Evolutionary conservation across 2,888 invertebrate species (phyloP), one percentile per base, ranked within the genome.

Genomic region (Ophioninae sp.): DNA sequence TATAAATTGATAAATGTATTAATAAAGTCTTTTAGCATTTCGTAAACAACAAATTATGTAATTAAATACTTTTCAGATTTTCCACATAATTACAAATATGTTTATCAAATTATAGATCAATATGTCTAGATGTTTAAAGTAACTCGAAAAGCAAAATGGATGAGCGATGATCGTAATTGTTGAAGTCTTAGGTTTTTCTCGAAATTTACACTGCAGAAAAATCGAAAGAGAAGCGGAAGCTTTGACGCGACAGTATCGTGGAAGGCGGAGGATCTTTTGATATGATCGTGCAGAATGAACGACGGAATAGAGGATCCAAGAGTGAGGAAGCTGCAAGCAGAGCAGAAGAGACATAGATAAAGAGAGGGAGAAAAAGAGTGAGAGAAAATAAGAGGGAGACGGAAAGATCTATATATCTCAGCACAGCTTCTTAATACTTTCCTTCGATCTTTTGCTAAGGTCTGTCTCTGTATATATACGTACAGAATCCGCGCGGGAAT

Each of bases 361-460:
- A 30, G 30, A 30, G 30, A 30, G 30, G 30, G 30, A 30, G 30
- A 30, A 30, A 30, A 30, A 30, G 77, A 85, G 84, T 65, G 82
- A 79, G 84, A 39, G 74, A 79, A 58, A 67, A 39, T 39, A 65
- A 76, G 81, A 22, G 72, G 69, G 83, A 82, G 79, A 79, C 65
- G 79, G 65, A 68, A 56, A 23, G 79, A 23, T 56, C 56, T 74
- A 76, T 68, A 74, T 85, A 85, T 87, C 87, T 88, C 80, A 86
- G 37, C 23, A 72, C 64, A 69, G 67, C 64, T 69, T 59, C 77
- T 30, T 79, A 67, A 73, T 79, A 75, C 75, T 79, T 75, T 79
- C 68, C 63, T 75, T 73, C 82, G 79, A 76, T 81, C 79, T 79
- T 68, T 67, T 30, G 72, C 79, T 39, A 71, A 80, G 82, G 63